Conservation (phyloP, 2,888 invertebrate genomes). For the Ernsta delagoae region DNA sequence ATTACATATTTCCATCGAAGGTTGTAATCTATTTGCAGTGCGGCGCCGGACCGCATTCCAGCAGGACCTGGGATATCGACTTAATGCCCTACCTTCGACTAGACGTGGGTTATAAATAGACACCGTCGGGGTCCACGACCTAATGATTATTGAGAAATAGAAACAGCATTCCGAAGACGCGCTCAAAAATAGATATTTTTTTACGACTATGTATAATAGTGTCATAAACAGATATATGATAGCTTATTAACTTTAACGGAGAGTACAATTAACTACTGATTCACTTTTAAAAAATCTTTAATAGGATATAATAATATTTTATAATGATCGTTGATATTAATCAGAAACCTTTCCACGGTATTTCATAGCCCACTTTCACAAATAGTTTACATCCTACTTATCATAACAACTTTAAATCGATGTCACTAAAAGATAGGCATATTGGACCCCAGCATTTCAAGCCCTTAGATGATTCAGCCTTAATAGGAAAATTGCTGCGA, state of each 20-base stretch:
- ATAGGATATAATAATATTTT: background rate
- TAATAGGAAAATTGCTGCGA: slow-evolving; percentile 80
- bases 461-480: slow-evolving; percentile 75
- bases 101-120: slow-evolving; percentile 68
- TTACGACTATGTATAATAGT: slow-evolving; percentile 5
- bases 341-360: slow-evolving; percentile 30
- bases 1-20: slow-evolving; percentile 52
- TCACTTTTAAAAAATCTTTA: background rate
- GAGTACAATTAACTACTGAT: background rate
- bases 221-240: too few species aligned
- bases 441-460: slow-evolving; percentile 60
- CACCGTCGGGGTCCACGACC: slow-evolving; percentile 58
- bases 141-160: slow-evolving; percentile 46
- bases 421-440: slow-evolving; percentile 61
- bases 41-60: slow-evolving; percentile 81
- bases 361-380: slow-evolving; percentile 62
- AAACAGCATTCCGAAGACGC: slow-evolving; percentile 23
- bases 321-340: slow-evolving; percentile 9
- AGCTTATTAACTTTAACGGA: background rate
- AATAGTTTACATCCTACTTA: slow-evolving; percentile 77
- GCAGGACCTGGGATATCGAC: slow-evolving; percentile 70
- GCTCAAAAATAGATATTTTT: slow-evolving; percentile 30
- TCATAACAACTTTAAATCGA: slow-evolving; percentile 63
- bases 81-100: slow-evolving; percentile 69
- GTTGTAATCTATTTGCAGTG: slow-evolving; percentile 69